A percentile compares a stretch with the other conserved stretches of the same genome.
These are phyloP conservation scores for Platycercus adscitus DNA, from an alignment of 2,113 vertebrate species.

Conservation along the genomic window DNA sequence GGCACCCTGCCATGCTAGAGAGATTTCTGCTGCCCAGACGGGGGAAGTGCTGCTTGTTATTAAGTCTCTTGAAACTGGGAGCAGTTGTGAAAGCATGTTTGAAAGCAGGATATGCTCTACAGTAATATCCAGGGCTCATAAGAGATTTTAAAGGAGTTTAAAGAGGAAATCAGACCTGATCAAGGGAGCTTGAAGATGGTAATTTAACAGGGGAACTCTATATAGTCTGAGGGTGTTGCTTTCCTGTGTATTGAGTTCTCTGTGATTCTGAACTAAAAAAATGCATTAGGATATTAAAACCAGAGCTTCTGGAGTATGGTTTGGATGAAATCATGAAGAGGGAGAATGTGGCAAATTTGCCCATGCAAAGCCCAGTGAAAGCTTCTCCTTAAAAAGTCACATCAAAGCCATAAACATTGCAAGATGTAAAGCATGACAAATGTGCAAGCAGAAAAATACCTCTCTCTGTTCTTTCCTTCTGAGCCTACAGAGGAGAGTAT, in stretches of 20 bases:
- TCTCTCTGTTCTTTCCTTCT: neutral
- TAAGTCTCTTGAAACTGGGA: constrained; percentile 42
- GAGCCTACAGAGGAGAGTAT: neutral
- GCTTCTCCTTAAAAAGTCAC: constrained; percentile 66
- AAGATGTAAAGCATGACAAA: constrained; percentile 49
- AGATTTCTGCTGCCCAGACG: constrained; percentile 52
- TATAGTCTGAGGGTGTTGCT: constrained; percentile 26
- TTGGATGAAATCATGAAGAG: constrained; percentile 62
- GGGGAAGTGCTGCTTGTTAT: constrained; percentile 54
- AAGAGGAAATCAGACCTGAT: constrained; percentile 63
- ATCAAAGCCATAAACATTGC: constrained; percentile 63
- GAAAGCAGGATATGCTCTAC: constrained; percentile 56
- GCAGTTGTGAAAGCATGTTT: constrained; percentile 43
- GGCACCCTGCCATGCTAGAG: constrained; percentile 40
- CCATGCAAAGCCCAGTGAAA: constrained; percentile 24
- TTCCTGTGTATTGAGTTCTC: constrained; percentile 49
- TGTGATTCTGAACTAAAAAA: constrained; percentile 44
- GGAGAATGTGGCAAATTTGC: constrained; percentile 61
- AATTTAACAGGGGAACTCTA: constrained; percentile 29
- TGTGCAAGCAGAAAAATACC: constrained; percentile 38
- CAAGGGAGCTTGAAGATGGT: neutral
- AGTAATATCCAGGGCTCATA: constrained; percentile 35
- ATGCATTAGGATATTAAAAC: constrained; percentile 57
- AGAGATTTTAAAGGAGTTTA: constrained; percentile 47
- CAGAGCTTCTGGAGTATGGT: constrained; percentile 62